Conservation (phyloP, 2,113 vertebrate genomes). For the Corythaeola cristata region DNA sequence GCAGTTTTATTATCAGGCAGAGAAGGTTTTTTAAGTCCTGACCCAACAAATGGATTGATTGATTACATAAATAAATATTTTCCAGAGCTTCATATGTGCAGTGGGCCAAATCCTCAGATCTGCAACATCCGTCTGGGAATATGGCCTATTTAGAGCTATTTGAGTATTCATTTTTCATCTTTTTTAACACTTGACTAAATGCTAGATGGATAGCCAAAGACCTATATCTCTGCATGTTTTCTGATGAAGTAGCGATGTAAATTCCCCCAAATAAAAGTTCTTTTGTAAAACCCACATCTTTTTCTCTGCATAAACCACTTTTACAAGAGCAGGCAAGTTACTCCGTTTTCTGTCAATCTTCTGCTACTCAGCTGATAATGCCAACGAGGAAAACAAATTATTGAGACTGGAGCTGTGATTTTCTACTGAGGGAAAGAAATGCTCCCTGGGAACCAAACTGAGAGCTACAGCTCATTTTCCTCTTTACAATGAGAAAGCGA, state of each 20-base stretch:
- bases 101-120: not conserved
- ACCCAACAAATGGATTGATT: slow-evolving; percentile 33
- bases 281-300: not conserved
- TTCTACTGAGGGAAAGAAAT: slow-evolving; percentile 16
- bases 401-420: slow-evolving; percentile 4
- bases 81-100: not conserved
- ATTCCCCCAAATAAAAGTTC: not conserved
- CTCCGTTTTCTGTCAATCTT: not conserved
- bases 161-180: not conserved
- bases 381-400: not conserved
- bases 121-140: not conserved
- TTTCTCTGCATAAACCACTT: not conserved
- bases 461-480: slow-evolving; percentile 24
- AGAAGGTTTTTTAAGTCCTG: not conserved
- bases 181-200: not conserved
- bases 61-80: slow-evolving; percentile 22
- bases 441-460: not conserved
- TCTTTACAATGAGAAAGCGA: slow-evolving; percentile 22
- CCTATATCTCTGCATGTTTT: not conserved
- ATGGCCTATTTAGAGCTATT: not conserved
- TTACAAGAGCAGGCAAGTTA: not conserved
- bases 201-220: not conserved
- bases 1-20: slow-evolving; percentile 55
- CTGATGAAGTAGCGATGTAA: not conserved
- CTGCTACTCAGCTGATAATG: not conserved